Conservation (phyloP, 2,113 vertebrate species). For the Pangasianodon hypophthalmus region DNA sequence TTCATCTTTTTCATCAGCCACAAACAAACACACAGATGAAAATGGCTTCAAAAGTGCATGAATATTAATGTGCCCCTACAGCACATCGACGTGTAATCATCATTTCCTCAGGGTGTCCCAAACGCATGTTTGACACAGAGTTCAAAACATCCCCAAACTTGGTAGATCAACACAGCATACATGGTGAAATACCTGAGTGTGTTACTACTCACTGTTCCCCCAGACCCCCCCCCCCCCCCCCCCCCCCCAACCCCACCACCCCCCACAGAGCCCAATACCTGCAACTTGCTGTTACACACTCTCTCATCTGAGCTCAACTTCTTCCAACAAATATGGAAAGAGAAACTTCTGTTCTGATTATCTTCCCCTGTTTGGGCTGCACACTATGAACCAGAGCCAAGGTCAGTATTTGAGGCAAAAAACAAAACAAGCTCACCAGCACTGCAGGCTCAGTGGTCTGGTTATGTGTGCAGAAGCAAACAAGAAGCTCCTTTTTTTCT, state of each 20-base stretch:
- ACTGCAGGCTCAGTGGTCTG: not conserved
- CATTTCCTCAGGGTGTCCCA: slow-evolving; percentile 71
- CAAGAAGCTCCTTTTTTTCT: slow-evolving; percentile 11
- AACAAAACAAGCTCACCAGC: not conserved
- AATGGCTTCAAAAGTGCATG: slow-evolving; percentile 72
- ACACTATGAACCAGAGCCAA: not conserved
- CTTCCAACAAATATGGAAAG: slow-evolving; percentile 34
- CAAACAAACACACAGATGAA: slow-evolving; percentile 74
- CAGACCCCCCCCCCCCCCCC: slow-evolving; percentile 40
- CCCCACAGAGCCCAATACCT: slow-evolving; percentile 53
- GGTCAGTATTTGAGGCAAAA: not conserved
- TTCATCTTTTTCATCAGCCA: slow-evolving; percentile 86
- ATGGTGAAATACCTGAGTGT: slow-evolving; percentile 69
- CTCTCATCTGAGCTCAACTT: slow-evolving; percentile 37
- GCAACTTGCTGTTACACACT: slow-evolving; percentile 51
- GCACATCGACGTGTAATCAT: slow-evolving; percentile 65
- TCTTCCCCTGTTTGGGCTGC: not conserved
- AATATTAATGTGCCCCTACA: slow-evolving; percentile 71
- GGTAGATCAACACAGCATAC: slow-evolving; percentile 57
- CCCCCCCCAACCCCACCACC: slow-evolving; percentile 14
- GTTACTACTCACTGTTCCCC: slow-evolving; percentile 42
- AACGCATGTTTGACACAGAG: slow-evolving; percentile 63
- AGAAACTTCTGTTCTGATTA: slow-evolving; percentile 1
- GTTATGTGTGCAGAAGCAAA: slow-evolving; percentile 13
- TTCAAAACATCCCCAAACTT: slow-evolving; percentile 70